Conservation (phyloP, 2,888 invertebrate species). For the Leptinotarsa haldemani region DNA sequence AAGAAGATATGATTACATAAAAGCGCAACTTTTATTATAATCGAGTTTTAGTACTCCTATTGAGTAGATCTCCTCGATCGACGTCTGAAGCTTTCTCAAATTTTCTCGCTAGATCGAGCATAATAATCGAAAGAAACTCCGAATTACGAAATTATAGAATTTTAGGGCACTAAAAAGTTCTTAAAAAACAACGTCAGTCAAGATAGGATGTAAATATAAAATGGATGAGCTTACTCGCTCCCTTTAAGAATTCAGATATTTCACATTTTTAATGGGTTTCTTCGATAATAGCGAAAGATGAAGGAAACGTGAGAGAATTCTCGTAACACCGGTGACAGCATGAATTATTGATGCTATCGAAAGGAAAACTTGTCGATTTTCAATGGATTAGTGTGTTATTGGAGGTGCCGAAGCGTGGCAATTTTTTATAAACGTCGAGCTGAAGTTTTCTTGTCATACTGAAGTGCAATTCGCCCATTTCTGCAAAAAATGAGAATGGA, state of each 20-base stretch:
- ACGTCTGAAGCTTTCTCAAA: background rate
- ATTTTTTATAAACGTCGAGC: background rate
- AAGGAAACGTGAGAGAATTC: conserved; percentile 20
- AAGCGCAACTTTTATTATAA: too few relatives aligned
- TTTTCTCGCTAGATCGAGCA: background rate
- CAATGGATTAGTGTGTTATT: background rate
- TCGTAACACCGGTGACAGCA: conserved; percentile 23
- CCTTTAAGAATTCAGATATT: conserved; percentile 26
- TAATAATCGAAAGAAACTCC: background rate
- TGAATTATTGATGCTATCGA: conserved; percentile 30
- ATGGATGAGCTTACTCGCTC: conserved; percentile 1
- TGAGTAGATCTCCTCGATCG: background rate
- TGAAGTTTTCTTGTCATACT: too few relatives aligned
- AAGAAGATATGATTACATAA: too few relatives aligned
- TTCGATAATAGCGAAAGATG: conserved; percentile 25
- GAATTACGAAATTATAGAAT: background rate
- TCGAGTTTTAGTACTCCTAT: too few relatives aligned
- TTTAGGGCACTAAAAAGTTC: background rate
- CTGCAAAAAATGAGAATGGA: too few relatives aligned
- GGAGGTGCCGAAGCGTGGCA: background rate
- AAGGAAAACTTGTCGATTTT: conserved; percentile 4
- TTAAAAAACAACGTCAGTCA: background rate
- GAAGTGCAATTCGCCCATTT: too few relatives aligned
- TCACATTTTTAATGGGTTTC: conserved; percentile 33
- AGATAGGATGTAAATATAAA: conserved; percentile 6